Percentiles rank a stretch among this genome's conserved stretches.
Evolutionary conservation across 2,113 vertebrate species (phyloP).

Genomic region (Malaclemys terrapin): DNA sequence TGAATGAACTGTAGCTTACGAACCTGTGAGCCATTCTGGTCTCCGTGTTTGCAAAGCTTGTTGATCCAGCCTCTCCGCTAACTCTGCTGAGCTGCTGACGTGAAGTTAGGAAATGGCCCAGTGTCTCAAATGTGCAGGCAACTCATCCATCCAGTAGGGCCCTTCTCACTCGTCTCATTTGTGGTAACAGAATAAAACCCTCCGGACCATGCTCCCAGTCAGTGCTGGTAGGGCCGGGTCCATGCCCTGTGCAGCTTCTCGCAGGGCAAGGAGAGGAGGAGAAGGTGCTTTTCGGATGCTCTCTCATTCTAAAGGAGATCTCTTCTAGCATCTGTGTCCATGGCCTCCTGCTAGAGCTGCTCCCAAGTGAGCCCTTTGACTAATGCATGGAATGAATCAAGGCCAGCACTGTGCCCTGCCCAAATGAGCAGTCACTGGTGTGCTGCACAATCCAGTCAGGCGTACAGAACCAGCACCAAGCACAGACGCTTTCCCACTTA

Average conservation of each 20-base stretch:
- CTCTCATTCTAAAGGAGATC: neutral
- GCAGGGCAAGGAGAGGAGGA: neutral
- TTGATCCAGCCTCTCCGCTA: constrained; percentile 64
- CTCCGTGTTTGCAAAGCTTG: constrained; percentile 30
- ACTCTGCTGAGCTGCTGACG: constrained; percentile 40
- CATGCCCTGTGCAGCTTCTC: neutral
- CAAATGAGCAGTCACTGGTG: neutral
- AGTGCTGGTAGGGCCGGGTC: neutral
- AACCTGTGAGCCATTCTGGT: constrained; percentile 45
- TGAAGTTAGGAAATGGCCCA: constrained; percentile 30
- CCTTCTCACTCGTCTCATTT: neutral
- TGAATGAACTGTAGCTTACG: constrained; percentile 54
- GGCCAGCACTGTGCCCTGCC: neutral
- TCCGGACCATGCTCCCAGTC: neutral
- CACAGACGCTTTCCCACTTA: neutral
- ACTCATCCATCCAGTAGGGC: constrained; percentile 24
- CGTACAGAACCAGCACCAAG: accelerated
- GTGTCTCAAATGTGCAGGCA: constrained; percentile 16
- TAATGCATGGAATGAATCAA: neutral
- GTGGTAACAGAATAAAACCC: constrained; percentile 21
- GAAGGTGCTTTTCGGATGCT: neutral
- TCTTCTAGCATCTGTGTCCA: neutral
- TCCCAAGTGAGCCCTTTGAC: neutral
- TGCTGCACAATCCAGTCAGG: neutral
- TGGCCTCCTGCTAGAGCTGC: neutral